phyloP scores from a whole-genome alignment of 1,140 invertebrate genomes.

The Portunus trituberculatus region DNA sequence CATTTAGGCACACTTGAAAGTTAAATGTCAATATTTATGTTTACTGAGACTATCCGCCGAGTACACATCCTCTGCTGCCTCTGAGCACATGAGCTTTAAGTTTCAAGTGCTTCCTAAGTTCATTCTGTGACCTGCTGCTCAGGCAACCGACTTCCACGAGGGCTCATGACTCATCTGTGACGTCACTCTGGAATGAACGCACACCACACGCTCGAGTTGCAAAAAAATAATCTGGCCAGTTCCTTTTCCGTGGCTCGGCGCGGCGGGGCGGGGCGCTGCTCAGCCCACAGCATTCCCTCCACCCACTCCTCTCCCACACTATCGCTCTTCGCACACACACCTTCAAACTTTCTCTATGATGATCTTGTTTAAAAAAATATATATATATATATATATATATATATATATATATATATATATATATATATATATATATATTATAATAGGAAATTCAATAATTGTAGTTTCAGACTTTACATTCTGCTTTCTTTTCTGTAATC shows the following conservation, averaged over 20 bases:
- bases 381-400: slow-evolving; percentile 45
- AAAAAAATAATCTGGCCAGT: neutral
- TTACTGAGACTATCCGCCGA: neutral
- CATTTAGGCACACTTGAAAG: slow-evolving; percentile 30
- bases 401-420: slow-evolving; percentile 20
- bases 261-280: neutral
- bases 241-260: neutral
- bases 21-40: neutral
- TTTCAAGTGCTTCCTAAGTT: slow-evolving; percentile 53
- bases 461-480: neutral
- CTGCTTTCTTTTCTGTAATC: too few species aligned
- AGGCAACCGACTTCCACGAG: slow-evolving; percentile 36
- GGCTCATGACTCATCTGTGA: neutral
- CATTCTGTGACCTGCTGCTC: slow-evolving; percentile 59
- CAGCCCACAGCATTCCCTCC: neutral
- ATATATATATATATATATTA: slow-evolving; percentile 40
- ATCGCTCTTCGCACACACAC: neutral
- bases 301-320: neutral
- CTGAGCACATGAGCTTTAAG: slow-evolving; percentile 30
- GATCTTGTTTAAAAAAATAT: slow-evolving; percentile 7
- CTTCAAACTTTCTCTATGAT: neutral
- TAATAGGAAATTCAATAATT: neutral
- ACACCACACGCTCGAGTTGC: neutral
- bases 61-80: slow-evolving; percentile 1
- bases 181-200: neutral